Evolutionary conservation across 2,888 invertebrate species (phyloP), one percentile per base, ranked within the genome.

Genomic region (Acrobasis consociella): DNA sequence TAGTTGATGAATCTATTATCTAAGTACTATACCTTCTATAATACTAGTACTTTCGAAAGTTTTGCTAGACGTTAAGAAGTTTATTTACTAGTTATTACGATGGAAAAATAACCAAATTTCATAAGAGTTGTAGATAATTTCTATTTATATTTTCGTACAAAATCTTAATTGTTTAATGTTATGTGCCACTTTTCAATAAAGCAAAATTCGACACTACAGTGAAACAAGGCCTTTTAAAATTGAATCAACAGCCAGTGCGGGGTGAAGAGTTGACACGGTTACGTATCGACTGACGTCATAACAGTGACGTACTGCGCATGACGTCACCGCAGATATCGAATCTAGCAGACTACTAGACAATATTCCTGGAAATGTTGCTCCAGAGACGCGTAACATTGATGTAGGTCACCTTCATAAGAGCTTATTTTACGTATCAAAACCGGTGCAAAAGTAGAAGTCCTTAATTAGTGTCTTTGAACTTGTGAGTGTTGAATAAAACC

Each of bases 231-330:
- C n/a, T 52, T 52, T 16, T 15, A 38, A 55, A 38, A 39, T 56
- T 16, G 16, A 56, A 42, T 11, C 56, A 17, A 42, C 42, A 46
- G 13, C n/a, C 11, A 31, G 31, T 7, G 31, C 31, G 52, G 56
- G 46, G 31, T 50, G 59, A 59, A 49, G 38, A 42, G 17, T 13
- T 60, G 60, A 60, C 38, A 52, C 60, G 49, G 46, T 53, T 49
- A 53, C 31, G 37, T 53, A 55, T 53, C 62, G 53, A 62, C 62
- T 63, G 64, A 66, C 66, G 64, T 64, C 63, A 65, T 17, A 50
- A 16, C 55, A 51, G 37, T 66, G 66, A 61, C 66, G 49, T 39
- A 60, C 56, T 55, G 60, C 55, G 49, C 52, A 56, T 60, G 60
- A 65, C 63, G 61, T 65, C 65, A 63, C 52, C 22, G 52, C 17